Base-by-base conservation (phyloP, 2,797 vertebrate species). In the Alauda arvensis region DNA sequence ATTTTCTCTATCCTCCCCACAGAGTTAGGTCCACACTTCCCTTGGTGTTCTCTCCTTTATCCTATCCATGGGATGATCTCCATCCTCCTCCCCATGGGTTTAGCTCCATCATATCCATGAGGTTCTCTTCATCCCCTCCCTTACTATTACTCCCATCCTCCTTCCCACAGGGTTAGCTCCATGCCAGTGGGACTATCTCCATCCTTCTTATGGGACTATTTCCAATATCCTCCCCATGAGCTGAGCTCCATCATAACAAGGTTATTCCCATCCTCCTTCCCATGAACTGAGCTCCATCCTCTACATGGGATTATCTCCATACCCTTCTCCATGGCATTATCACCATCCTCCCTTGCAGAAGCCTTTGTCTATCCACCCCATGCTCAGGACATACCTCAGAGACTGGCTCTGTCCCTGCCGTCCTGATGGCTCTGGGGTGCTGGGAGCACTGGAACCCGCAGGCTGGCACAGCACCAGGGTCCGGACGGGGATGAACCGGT, bases 391-490 rank as follows among this genome's bases (percentile, higher is more conserved):
- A 1, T 85, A 93, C 93, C 93, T 90, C 61, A 79, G 72, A 68
- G 91, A 69, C 42, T 85, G 89, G 14, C 60, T 51, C 23, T 79
- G 93, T 33, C 68, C 85, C 18, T 67, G 23, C 26, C 49, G 33
- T 24, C 57, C 51, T 0, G 33, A 52, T 9, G 83, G 83, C 72
- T 92, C 83, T 0, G 85, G 90, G 40, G 77, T 90, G 72, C 87
- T 48, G 31, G 90, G 85, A 28, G 88, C 65, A 0, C 91, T 92
- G 83, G 91, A 89, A 4, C 72, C 79, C 0, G 4, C 31, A 42
- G 66, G 85, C 12, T 8, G 83, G 72, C 72, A 70, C 85, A 93
- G 72, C 61, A 92, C 65, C 87, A 92, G 25, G 23, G 85, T 77
- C 68, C 33, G 84, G 65, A 88, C 3, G 28, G 93, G 93, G 28